Percentiles rank a stretch among this genome's conserved stretches.
These are phyloP conservation scores for Podiceps cristatus DNA, from an alignment of 2,113 vertebrate genomes.

Conservation along the genomic window DNA sequence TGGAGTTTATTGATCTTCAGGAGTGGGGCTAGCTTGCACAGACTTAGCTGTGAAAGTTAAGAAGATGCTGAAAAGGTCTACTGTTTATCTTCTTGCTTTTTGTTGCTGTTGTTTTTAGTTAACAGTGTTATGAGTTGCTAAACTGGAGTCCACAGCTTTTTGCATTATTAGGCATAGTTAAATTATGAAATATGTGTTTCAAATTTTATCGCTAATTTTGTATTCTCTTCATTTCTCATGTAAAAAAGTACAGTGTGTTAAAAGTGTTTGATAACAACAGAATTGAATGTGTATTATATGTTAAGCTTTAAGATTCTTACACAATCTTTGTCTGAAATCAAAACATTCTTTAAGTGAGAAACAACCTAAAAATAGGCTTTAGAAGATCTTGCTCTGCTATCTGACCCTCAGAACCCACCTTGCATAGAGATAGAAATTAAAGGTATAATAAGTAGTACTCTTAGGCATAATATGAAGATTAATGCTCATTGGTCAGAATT, in stretches of 20 bases:
- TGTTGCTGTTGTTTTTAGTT: not conserved
- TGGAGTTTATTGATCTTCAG: conserved; percentile 55
- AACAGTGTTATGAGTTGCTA: not conserved
- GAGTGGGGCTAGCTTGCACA: not conserved
- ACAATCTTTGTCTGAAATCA: not conserved
- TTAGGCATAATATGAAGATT: not conserved
- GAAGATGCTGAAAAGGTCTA: not conserved
- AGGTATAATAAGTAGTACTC: not conserved
- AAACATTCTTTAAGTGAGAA: not conserved
- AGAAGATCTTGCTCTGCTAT: not conserved
- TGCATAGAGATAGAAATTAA: not conserved
- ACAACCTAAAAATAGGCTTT: not conserved
- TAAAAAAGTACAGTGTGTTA: not conserved
- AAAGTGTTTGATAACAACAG: not conserved
- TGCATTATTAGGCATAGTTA: not conserved
- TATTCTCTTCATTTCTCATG: not conserved
- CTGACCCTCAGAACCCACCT: not conserved
- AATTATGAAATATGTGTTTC: not conserved
- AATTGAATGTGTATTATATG: not conserved
- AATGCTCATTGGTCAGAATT: not conserved
- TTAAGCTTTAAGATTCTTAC: not conserved
- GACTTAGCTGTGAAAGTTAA: not conserved
- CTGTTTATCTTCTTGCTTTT: not conserved
- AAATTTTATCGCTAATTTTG: not conserved
- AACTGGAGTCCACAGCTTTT: not conserved